These are phyloP conservation scores for Holcopasites calliopsidis DNA, from an alignment of 1,140 invertebrate species.

Conservation along the genomic window DNA sequence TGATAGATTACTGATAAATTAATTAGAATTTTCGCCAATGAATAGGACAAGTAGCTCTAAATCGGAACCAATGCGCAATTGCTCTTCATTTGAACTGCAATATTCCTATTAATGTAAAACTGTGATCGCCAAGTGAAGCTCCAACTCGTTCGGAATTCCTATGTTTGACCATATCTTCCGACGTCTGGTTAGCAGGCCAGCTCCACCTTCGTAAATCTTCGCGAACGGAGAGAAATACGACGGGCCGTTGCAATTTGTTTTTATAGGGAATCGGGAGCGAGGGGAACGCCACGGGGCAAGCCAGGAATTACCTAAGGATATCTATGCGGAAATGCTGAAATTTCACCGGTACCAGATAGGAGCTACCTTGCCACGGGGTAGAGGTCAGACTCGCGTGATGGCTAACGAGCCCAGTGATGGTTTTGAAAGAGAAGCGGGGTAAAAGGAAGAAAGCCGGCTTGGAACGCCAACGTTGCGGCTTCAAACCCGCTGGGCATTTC, in stretches of 20 bases:
- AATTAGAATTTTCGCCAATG: no score
- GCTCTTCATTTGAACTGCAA: no score
- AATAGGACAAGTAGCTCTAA: no score
- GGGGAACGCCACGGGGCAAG: constrained; percentile 18
- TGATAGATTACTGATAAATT: no score
- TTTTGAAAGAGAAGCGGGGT: constrained; percentile 35
- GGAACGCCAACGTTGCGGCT: constrained; percentile 49
- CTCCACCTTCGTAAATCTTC: constrained; percentile 54
- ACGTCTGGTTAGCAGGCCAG: neutral
- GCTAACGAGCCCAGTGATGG: constrained; percentile 61
- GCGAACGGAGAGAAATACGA: constrained; percentile 47
- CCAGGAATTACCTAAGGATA: constrained; percentile 51
- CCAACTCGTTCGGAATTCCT: neutral
- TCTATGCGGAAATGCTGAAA: constrained; percentile 50
- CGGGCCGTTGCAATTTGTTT: constrained; percentile 58
- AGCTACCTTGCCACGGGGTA: constrained; percentile 38
- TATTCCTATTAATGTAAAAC: no score
- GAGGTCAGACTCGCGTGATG: constrained; percentile 58
- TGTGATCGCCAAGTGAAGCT: no score
- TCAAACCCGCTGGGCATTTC: constrained; percentile 46
- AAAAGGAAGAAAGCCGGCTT: constrained; percentile 31
- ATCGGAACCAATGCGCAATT: no score
- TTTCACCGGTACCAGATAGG: constrained; percentile 39
- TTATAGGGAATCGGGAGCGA: constrained; percentile 56
- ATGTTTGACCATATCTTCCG: neutral